phyloP scores from a whole-genome alignment of 2,113 vertebrate genomes.

The Chascanopsetta lugubris region DNA sequence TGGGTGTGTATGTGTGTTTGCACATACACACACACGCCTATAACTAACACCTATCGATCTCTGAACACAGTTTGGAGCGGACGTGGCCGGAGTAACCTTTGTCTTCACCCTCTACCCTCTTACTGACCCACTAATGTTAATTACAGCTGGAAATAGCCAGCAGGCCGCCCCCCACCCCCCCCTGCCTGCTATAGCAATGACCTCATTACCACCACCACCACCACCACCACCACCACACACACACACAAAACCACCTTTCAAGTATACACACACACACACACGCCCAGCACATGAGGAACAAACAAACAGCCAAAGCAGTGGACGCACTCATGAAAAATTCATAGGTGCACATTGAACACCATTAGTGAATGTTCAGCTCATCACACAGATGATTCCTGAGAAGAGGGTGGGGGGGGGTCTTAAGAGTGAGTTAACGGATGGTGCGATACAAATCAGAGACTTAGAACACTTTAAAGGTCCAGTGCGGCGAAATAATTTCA shows the following conservation, averaged over 20 bases:
- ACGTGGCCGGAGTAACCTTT: slow-evolving; percentile 61
- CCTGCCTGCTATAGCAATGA: slow-evolving; percentile 60
- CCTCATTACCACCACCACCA: slow-evolving; percentile 69
- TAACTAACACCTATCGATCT: slow-evolving; percentile 22
- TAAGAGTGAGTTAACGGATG: slow-evolving; percentile 16
- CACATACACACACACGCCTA: slow-evolving; percentile 13
- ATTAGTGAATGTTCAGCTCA: slow-evolving; percentile 34
- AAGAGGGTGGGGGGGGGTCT: slow-evolving; percentile 2
- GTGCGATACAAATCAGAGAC: slow-evolving; percentile 26
- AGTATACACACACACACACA: neutral
- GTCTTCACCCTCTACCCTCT: slow-evolving; percentile 63
- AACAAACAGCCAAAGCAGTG: slow-evolving; percentile 55
- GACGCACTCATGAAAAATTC: slow-evolving; percentile 66
- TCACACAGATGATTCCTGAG: slow-evolving; percentile 13
- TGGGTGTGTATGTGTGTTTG: too few species aligned
- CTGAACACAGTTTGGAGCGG: slow-evolving; percentile 17
- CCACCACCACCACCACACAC: slow-evolving; percentile 34
- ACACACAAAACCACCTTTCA: slow-evolving; percentile 46
- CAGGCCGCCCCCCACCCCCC: slow-evolving; percentile 44
- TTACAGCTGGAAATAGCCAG: slow-evolving; percentile 77
- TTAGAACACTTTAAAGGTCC: too few species aligned
- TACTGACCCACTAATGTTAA: slow-evolving; percentile 77
- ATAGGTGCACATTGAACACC: slow-evolving; percentile 40
- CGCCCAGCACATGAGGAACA: slow-evolving; percentile 29
- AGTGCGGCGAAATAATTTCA: too few species aligned